Base-by-base conservation (phyloP, 2,113 vertebrate species). In the Macrotis lagotis region DNA sequence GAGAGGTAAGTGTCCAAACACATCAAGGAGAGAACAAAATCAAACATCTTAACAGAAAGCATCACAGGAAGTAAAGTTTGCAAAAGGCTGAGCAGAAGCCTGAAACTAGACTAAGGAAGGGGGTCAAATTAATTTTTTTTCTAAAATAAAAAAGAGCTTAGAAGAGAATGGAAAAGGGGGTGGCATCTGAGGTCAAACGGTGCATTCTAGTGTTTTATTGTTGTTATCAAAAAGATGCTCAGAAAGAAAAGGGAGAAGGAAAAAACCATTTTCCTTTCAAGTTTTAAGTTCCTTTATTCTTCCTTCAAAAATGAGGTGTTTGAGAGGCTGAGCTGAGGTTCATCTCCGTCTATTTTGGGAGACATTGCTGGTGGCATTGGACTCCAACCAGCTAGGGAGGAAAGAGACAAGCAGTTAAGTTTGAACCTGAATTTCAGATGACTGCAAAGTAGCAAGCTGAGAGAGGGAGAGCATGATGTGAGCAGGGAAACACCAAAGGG, bases 261-360 rank as follows among this genome's bases (percentile, higher is more conserved):
- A 91, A 83, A 66, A 74, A 51, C 0, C 7, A 94, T 96, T 96
- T 97, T 47, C 7, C 95, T 96, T 96, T 97, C n/a, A 96, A 91
- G 93, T 94, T 92, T 94, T 50, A 53, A 90, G 51, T 91, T 52
- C 93, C 93, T 97, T 96, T 96, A 91, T 93, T 95, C 92, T 95
- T 91, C 91, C 90, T 93, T 95, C 88, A 95, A 95, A 97, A 97
- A 90, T 83, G 94, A 96, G 92, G 94, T 93, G 92, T 95, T 53
- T 53, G 91, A 96, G 91, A 95, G 53, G 91, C 6, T 0, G 89
- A 89, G 88, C 91, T 19, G 50, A 93, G 95, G 95, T 92, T 94
- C 93, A 94, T 96, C 96, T 95, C 88, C 10, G 48, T 94, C 97
- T 96, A 91, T 97, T 97, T 97, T 74, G 95, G 97, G 97, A 95